Evolutionary conservation across 2,888 invertebrate species (phyloP).

Genomic region (Apantesis nais): DNA sequence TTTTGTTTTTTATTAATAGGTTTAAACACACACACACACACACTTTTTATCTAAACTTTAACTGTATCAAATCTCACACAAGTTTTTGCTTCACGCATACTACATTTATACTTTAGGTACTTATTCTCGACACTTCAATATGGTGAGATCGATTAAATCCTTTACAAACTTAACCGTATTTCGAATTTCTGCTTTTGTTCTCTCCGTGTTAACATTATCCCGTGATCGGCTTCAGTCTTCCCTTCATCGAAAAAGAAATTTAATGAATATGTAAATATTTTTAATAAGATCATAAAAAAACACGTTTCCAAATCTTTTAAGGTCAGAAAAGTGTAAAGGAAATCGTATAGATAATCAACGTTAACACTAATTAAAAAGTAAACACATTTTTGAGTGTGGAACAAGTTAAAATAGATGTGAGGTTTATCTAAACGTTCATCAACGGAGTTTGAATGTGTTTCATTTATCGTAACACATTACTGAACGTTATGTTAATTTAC

Average conservation of each 20-base stretch:
- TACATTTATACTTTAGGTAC: too few relatives aligned
- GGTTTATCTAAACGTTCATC: conserved; percentile 6
- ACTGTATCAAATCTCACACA: too few relatives aligned
- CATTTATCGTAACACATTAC: neutral
- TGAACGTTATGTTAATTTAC: too few relatives aligned
- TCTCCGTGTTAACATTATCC: neutral
- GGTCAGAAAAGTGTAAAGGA: neutral
- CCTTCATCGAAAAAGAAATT: neutral
- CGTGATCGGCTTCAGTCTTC: neutral
- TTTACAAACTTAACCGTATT: neutral
- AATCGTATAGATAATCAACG: neutral
- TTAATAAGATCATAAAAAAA: neutral
- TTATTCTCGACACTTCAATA: neutral
- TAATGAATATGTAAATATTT: neutral
- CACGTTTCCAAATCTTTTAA: conserved; percentile 1
- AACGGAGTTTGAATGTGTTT: neutral
- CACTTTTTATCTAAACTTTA: too few relatives aligned
- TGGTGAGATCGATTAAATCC: neutral
- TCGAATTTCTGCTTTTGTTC: too few relatives aligned
- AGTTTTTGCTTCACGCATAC: too few relatives aligned
- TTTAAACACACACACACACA: too few relatives aligned
- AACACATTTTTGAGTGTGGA: neutral
- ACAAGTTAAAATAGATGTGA: conserved; percentile 1
- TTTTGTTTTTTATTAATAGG: too few relatives aligned
- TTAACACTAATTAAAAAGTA: conserved; percentile 4